Evolutionary conservation across 1,140 invertebrate species (phyloP).

Genomic region (Neodiprion virginianus): DNA sequence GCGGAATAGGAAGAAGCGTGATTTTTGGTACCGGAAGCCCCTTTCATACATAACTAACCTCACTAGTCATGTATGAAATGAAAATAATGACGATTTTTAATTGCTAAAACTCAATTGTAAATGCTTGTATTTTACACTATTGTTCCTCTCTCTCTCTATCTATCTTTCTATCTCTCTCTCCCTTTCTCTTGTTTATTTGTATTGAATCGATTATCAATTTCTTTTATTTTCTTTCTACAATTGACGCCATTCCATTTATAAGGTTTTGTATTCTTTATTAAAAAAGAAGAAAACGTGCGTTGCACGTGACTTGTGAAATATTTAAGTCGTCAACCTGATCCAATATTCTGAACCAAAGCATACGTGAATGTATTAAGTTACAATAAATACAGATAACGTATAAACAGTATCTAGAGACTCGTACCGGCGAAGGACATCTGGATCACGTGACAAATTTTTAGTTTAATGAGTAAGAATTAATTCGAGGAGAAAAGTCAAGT

Average conservation of each 20-base stretch:
- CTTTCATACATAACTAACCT: too few species aligned
- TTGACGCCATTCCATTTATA: slow-evolving; percentile 27
- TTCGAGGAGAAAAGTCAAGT: neutral
- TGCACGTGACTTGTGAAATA: neutral
- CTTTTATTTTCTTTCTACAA: neutral
- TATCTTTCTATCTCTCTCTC: neutral
- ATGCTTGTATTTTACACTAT: too few species aligned
- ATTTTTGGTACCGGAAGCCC: too few species aligned
- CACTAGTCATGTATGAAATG: too few species aligned
- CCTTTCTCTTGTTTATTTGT: slow-evolving; percentile 9
- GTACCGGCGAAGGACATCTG: slow-evolving; percentile 32
- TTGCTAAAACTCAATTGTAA: too few species aligned
- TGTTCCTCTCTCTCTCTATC: neutral
- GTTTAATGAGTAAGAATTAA: slow-evolving; percentile 18
- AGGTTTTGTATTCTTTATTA: neutral
- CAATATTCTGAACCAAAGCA: slow-evolving; percentile 31
- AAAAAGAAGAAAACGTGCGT: neutral
- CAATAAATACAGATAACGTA: too few species aligned
- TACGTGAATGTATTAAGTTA: too few species aligned
- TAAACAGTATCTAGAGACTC: too few species aligned
- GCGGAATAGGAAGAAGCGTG: too few species aligned
- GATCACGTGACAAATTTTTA: slow-evolving; percentile 33
- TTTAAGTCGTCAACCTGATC: slow-evolving; percentile 34
- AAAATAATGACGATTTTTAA: too few species aligned
- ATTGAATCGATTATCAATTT: slow-evolving; percentile 6